Conservation (phyloP, 2,888 invertebrate genomes). For the Ganaspis brasiliensis region DNA sequence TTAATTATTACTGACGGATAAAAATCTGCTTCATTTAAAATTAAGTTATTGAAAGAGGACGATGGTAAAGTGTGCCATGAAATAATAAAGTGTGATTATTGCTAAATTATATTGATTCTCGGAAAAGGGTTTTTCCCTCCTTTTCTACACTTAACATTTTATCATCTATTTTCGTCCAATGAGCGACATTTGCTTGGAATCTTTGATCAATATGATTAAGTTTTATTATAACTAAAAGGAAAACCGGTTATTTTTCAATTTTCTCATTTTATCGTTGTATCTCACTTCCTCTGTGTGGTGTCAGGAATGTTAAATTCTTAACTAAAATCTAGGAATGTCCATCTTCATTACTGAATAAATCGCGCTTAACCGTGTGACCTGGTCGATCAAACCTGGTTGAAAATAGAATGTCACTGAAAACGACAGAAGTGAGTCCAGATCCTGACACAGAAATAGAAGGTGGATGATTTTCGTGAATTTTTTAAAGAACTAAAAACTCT, state of each 20-base stretch:
- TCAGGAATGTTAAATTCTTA: constrained; percentile 66
- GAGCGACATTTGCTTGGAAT: background rate
- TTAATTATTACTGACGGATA: background rate
- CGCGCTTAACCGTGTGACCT: constrained; percentile 71
- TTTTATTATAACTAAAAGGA: background rate
- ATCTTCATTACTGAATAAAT: constrained; percentile 72
- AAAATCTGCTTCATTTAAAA: background rate
- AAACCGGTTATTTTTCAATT: constrained; percentile 58
- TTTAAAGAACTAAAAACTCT: constrained; percentile 4
- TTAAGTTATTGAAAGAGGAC: constrained; percentile 2
- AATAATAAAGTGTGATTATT: constrained; percentile 25
- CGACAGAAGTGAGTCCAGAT: constrained; percentile 34
- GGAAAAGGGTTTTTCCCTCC: constrained; percentile 57
- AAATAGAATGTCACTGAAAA: constrained; percentile 57
- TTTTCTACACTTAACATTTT: background rate
- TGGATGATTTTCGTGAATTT: constrained; percentile 23
- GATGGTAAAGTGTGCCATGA: background rate
- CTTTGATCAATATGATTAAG: background rate
- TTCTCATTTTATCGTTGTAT: constrained; percentile 59
- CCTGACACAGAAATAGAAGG: constrained; percentile 26
- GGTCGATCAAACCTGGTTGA: constrained; percentile 57
- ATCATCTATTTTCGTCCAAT: constrained; percentile 20
- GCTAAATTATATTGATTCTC: background rate
- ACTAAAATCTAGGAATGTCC: constrained; percentile 70
- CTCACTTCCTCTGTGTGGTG: constrained; percentile 20